These are phyloP conservation scores for Odobenus rosmarus DNA, from an alignment of 2,113 vertebrate genomes.

Conservation along the genomic window DNA sequence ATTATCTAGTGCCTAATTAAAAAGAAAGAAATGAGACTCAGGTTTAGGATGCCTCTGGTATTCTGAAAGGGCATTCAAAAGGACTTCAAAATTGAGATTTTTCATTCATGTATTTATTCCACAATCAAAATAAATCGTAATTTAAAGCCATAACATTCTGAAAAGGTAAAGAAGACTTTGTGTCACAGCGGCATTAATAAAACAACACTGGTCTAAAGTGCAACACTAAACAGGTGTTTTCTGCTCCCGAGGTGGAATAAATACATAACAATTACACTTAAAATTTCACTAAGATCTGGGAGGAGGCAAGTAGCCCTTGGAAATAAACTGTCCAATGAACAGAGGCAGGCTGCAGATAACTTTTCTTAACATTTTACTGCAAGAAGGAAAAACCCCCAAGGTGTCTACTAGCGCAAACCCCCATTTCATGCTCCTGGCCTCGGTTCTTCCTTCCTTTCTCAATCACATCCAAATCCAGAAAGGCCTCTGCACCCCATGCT, in stretches of 20 bases:
- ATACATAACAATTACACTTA: conserved; percentile 56
- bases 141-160: conserved; percentile 60
- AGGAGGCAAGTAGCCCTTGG: conserved; percentile 55
- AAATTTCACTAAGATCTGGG: conserved; percentile 24
- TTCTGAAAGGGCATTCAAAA: conserved; percentile 58
- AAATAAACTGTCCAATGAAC: not conserved
- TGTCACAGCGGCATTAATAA: conserved; percentile 14
- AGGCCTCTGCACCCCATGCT: not conserved
- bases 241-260: conserved; percentile 66
- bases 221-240: conserved; percentile 43
- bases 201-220: conserved; percentile 33
- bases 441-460: conserved; percentile 1
- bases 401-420: not conserved
- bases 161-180: conserved; percentile 52
- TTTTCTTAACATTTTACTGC: conserved; percentile 40
- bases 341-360: conserved; percentile 20
- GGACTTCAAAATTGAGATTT: conserved; percentile 60
- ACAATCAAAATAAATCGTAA: conserved; percentile 69
- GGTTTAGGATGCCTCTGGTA: not conserved
- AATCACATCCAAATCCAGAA: conserved; percentile 50
- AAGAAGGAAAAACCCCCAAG: not conserved
- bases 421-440: not conserved
- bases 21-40: conserved; percentile 24
- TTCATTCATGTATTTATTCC: conserved; percentile 78
- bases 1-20: conserved; percentile 36